Conservation (phyloP, 64 coral and sea anemone species). For the Stichodactyla helianthus region DNA sequence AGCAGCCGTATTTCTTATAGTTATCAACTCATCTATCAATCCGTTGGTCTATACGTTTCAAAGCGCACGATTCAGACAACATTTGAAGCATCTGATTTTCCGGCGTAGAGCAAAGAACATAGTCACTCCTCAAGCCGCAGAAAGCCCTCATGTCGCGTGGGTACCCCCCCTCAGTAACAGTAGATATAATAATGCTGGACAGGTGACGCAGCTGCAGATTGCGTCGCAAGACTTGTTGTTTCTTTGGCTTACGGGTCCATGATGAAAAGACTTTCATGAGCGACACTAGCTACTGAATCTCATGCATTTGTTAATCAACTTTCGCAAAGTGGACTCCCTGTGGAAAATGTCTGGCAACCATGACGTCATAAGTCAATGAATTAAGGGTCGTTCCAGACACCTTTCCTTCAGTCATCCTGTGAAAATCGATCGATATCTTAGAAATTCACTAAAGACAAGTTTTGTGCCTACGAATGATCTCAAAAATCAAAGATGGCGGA, state of each 20-base stretch:
- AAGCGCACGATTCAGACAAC: slow-evolving; percentile 19
- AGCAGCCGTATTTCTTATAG: slow-evolving; percentile 17
- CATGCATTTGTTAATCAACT: neutral
- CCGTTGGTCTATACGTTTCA: slow-evolving; percentile 38
- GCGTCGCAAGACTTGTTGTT: slow-evolving; percentile 27
- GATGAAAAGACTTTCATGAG: neutral
- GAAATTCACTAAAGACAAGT: neutral
- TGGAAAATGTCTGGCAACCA: neutral
- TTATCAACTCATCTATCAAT: slow-evolving; percentile 41
- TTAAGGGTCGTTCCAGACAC: too few relatives aligned
- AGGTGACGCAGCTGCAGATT: neutral
- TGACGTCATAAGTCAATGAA: neutral
- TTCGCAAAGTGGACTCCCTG: neutral
- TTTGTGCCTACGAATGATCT: neutral
- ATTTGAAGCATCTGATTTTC: slow-evolving; percentile 17
- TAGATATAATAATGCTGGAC: neutral
- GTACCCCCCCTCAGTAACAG: slow-evolving; percentile 20
- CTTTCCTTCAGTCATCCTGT: too few relatives aligned
- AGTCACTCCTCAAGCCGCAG: neutral
- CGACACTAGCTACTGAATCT: too few relatives aligned
- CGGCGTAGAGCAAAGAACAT: neutral
- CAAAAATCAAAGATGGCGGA: neutral
- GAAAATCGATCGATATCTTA: neutral
- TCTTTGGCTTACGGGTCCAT: slow-evolving; percentile 25
- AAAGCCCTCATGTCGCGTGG: neutral